Base-by-base conservation (phyloP, 2,888 invertebrate species). In the Eupithecia vulgata region DNA sequence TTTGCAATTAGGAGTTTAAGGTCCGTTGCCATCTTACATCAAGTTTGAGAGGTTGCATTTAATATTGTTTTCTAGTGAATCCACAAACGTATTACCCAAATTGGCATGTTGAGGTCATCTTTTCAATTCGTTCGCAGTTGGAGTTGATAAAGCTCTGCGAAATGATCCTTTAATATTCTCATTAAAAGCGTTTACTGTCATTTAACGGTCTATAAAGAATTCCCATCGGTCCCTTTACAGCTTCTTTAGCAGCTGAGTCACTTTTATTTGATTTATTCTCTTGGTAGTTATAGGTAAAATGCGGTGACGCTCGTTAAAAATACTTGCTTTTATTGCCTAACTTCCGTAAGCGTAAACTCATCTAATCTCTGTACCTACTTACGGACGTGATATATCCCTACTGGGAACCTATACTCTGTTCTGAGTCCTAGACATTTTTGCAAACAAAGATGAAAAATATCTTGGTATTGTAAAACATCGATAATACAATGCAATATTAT, bases 161-260 rank as follows among this genome's bases (percentile, higher is more conserved):
- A 75, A 71, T 68, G 61, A 52, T 66, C 65, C 65, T 88, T 88
- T 89, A 88, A 90, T 90, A 88, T 86, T 88, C 85, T 88, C 90
- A 90, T 92, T 91, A 91, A 92, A 88, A 87, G 84, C 84, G 86
- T 91, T 91, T 87, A 92, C 88, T 85, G 88, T 84, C 87, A 84
- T 88, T 93, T 91, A 90, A 92, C 88, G 86, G 85, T 80, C 86
- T 81, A 89, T 92, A 90, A 91, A 91, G 86, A 85, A 89, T 87
- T 91, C 87, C 88, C 86, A 89, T 89, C 83, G 85, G 85, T 69
- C 82, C 81, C 61, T 67, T 21, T 35, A 68, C 34, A 37, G 67
- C 67, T 79, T 80, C 84, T 40, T 59, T 30, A 67, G 40, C 35
- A 70, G 73, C 67, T 73, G 57, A 67, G 35, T 42, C 70, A 69